phyloP scores from a whole-genome alignment of 1,140 invertebrate species.

The Leptinotarsa undecemlineata region DNA sequence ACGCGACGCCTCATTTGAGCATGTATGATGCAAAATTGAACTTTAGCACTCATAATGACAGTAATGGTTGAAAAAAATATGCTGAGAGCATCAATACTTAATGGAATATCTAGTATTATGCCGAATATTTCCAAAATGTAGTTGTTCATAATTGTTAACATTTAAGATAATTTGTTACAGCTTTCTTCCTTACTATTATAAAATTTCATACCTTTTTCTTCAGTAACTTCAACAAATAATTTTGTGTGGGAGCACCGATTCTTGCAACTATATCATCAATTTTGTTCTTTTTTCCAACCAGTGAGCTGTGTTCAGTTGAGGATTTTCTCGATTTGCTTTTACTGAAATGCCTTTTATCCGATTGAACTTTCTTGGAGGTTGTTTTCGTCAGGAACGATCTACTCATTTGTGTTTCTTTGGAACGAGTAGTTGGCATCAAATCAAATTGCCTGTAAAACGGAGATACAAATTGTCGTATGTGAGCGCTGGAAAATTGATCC shows the following conservation, averaged over 20 bases:
- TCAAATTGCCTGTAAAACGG: slow-evolving; percentile 32
- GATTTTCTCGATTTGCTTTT: background rate
- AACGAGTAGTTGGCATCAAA: background rate
- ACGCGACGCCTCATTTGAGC: too few species aligned
- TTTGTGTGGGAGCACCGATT: slow-evolving; percentile 2
- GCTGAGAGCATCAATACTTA: too few species aligned
- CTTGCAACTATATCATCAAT: background rate
- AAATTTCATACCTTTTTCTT: background rate
- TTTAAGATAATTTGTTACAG: too few species aligned
- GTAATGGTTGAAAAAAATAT: too few species aligned
- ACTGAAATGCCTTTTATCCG: background rate
- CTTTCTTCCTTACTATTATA: too few species aligned
- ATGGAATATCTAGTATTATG: too few species aligned
- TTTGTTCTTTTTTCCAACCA: background rate
- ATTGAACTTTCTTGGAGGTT: background rate
- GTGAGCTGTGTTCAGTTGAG: background rate
- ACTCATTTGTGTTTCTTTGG: slow-evolving; percentile 1
- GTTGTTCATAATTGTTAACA: too few species aligned
- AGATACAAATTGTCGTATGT: slow-evolving; percentile 37
- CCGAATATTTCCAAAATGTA: too few species aligned
- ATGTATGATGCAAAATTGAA: too few species aligned
- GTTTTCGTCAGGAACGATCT: background rate
- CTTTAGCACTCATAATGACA: too few species aligned
- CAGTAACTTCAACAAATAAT: background rate
- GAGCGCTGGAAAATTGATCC: slow-evolving; percentile 29